Evolutionary conservation across 2,797 vertebrate genomes (phyloP).

Genomic region (Megaceryle alcyon): DNA sequence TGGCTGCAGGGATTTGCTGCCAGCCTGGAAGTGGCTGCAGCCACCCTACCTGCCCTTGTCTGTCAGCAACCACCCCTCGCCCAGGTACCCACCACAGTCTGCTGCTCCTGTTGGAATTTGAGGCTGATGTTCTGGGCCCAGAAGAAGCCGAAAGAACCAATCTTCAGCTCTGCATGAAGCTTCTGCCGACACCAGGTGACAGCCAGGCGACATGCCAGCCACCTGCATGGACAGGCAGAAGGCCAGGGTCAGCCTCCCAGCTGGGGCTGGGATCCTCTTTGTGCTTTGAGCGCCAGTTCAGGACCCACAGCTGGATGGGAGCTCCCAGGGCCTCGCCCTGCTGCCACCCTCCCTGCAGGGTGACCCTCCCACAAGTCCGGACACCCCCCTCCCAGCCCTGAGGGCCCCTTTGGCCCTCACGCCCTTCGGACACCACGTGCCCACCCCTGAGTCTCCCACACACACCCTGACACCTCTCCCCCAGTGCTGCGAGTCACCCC

Average conservation of each 20-base stretch:
- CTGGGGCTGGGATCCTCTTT: neutral
- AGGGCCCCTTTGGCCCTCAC: neutral
- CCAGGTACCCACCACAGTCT: slow-evolving; percentile 87
- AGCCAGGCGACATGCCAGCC: slow-evolving; percentile 86
- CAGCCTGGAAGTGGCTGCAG: neutral
- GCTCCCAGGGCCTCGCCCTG: neutral
- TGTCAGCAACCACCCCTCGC: fast-evolving
- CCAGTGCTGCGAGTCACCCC: too few relatives aligned
- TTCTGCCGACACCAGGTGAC: slow-evolving; percentile 86
- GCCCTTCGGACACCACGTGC: fast-evolving
- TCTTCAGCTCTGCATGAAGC: slow-evolving; percentile 91
- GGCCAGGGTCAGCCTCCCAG: neutral
- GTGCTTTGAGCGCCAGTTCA: fast-evolving
- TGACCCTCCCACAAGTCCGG: neutral
- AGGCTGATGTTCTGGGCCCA: slow-evolving; percentile 90
- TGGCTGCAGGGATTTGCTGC: neutral
- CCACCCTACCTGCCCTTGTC: neutral
- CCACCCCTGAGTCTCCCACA: fast-evolving
- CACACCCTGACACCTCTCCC: too few relatives aligned
- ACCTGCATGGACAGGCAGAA: slow-evolving; percentile 74
- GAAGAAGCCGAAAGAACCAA: slow-evolving; percentile 91
- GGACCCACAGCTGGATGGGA: neutral
- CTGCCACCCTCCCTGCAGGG: neutral
- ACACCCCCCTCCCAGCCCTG: too few relatives aligned
- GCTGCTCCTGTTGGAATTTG: slow-evolving; percentile 92